Conservation (phyloP, 2,888 invertebrate species). For the Galerucella calmariensis region DNA sequence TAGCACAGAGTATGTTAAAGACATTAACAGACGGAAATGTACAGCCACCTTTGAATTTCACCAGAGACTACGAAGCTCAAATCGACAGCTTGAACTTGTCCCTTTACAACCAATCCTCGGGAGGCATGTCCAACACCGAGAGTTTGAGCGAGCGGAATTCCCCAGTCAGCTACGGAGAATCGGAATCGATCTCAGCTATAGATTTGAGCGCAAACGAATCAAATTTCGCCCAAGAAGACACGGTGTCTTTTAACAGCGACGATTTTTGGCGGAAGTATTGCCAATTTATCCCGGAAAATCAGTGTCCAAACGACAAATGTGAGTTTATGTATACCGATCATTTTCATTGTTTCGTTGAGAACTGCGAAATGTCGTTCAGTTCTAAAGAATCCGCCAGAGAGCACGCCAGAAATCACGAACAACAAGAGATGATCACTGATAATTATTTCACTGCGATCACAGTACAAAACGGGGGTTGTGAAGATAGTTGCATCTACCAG, state of each 20-base stretch:
- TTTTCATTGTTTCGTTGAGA: slow-evolving; percentile 85
- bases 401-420: slow-evolving; percentile 83
- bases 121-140: slow-evolving; percentile 63
- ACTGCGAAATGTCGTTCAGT: slow-evolving; percentile 73
- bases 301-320: slow-evolving; percentile 64
- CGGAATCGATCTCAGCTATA: slow-evolving; percentile 61
- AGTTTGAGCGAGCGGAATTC: slow-evolving; percentile 69
- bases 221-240: slow-evolving; percentile 56
- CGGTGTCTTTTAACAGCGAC: slow-evolving; percentile 61
- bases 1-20: slow-evolving; percentile 70
- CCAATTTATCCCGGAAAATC: slow-evolving; percentile 64
- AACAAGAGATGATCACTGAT: slow-evolving; percentile 87
- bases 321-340: slow-evolving; percentile 81
- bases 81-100: slow-evolving; percentile 61
- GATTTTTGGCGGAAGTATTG: slow-evolving; percentile 71
- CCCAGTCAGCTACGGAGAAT: slow-evolving; percentile 66
- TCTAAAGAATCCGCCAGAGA: slow-evolving; percentile 79
- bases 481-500: slow-evolving; percentile 78
- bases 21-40: slow-evolving; percentile 70
- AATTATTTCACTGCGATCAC: slow-evolving; percentile 76
- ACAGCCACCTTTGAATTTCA: slow-evolving; percentile 56
- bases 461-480: slow-evolving; percentile 73
- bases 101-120: slow-evolving; percentile 54
- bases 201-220: slow-evolving; percentile 63
- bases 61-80: slow-evolving; percentile 67